Evolutionary conservation across 2,888 invertebrate genomes (phyloP), one percentile per base, ranked within the genome.

Genomic region (Lasioglossum lativentre): DNA sequence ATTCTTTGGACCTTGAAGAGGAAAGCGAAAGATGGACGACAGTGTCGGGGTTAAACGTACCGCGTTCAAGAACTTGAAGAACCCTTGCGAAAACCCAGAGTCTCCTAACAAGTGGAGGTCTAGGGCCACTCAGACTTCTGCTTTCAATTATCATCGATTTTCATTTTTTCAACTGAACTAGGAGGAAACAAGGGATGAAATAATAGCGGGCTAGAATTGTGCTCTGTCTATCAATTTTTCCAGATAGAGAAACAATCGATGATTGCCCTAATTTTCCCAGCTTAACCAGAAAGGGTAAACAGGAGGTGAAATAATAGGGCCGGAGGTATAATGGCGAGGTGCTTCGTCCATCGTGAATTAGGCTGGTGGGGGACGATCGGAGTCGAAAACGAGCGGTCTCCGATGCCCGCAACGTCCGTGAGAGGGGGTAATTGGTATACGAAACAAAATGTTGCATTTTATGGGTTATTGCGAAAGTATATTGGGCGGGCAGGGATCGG

Each of bases 401-500:
- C 38, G 77, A 47, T 81, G 66, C 59, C 27, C 70, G 34, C 68
- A 34, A 23, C 68, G 40, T n/a, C 75, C 75, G 72, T 74, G 83
- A 72, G 59, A 84, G 86, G 88, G 90, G 90, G 90, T 93, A 94
- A 94, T 94, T 93, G 94, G 92, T 91, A 93, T 92, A 93, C 90
- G 92, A 93, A 94, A 92, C 93, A 93, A 93, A 94, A 94, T 93
- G 93, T 93, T 93, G 92, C 93, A 93, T 92, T 95, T 95, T 95
- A 95, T 94, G 94, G 94, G 92, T 94, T 94, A 95, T 95, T 93
- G 94, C 91, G 93, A 94, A 91, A 52, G 86, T 78, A 83, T 83
- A 82, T 86, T 80, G 93, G 88, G 85, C 85, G 89, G 89, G 91
- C 84, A 90, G 86, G 86, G 78, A 75, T 83, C 78, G 83, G 75